A percentile compares a stretch with the other conserved stretches of the same genome.
These are phyloP conservation scores for Pseudopipra pipra DNA, from an alignment of 2,113 vertebrate species.

Conservation along the genomic window DNA sequence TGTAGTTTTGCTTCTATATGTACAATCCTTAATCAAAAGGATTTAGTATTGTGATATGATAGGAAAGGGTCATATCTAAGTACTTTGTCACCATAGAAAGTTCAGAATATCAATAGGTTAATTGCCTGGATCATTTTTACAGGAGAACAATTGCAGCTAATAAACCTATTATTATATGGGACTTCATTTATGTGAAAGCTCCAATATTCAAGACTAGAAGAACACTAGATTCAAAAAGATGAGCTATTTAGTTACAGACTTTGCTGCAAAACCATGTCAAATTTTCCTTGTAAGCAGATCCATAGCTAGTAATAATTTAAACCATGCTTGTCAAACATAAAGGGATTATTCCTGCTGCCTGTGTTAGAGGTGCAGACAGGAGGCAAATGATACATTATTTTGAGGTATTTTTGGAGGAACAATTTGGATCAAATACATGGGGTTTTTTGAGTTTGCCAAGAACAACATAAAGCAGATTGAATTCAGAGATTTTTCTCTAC, in stretches of 20 bases:
- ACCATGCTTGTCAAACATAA: background rate
- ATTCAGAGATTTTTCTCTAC: background rate
- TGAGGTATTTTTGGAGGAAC: background rate
- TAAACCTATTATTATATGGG: background rate
- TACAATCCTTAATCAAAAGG: background rate
- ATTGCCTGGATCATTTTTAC: background rate
- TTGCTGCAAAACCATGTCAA: background rate
- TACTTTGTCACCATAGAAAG: background rate
- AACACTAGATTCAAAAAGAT: background rate
- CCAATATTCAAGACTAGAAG: background rate
- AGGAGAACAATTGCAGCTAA: background rate
- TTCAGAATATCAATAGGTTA: background rate
- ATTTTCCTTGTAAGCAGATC: background rate
- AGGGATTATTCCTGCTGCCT: background rate
- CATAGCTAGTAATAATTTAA: background rate
- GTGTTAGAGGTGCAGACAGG: background rate
- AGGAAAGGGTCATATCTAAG: background rate
- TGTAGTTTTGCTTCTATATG: background rate
- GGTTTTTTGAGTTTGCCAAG: background rate
- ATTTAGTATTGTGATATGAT: background rate
- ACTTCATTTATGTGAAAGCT: background rate
- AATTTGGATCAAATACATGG: background rate
- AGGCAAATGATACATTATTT: background rate
- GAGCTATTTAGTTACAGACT: background rate
- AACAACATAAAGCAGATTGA: background rate